phyloP scores from a whole-genome alignment of 2,797 vertebrate species.

The Galaxias olidus region DNA sequence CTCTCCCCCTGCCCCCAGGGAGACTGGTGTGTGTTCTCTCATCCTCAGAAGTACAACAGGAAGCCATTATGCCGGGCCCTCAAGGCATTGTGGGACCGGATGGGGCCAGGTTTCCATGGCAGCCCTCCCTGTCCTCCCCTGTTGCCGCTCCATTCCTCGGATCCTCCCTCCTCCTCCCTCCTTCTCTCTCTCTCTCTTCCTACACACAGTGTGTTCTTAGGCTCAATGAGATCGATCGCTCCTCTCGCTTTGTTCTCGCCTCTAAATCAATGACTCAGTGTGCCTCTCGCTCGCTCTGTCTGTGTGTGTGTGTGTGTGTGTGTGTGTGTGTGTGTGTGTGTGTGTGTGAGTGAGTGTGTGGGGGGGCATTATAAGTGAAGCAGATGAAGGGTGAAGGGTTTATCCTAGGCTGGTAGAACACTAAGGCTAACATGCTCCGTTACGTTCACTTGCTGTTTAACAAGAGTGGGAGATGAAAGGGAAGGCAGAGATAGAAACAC shows the following conservation, averaged over 20 bases:
- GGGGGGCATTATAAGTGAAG: slow-evolving; percentile 7
- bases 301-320: slow-evolving; percentile 32
- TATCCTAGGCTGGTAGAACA: not conserved
- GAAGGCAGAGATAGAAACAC: not conserved
- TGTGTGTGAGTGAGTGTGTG: slow-evolving; percentile 11
- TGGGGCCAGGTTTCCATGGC: slow-evolving; percentile 10
- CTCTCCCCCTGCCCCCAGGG: not conserved
- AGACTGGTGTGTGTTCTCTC: not conserved
- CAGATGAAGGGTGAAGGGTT: not conserved
- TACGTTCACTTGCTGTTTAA: too few relatives aligned
- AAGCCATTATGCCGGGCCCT: not conserved
- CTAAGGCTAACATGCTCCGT: too few relatives aligned
- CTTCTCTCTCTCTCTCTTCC: slow-evolving; percentile 19
- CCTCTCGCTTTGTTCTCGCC: slow-evolving; percentile 59
- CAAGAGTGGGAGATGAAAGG: not conserved
- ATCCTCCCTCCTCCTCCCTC: slow-evolving; percentile 19
- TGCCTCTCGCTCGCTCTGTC: too few relatives aligned
- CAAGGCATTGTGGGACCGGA: slow-evolving; percentile 3
- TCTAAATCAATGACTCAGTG: slow-evolving; percentile 69
- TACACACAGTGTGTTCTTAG: slow-evolving; percentile 47
- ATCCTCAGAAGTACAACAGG: slow-evolving; percentile 5
- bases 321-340: slow-evolving; percentile 30
- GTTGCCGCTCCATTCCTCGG: too few relatives aligned
- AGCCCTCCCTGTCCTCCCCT: slow-evolving; percentile 15
- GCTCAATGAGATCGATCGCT: slow-evolving; percentile 66